A percentile compares a stretch with the other conserved stretches of the same genome.
Conservation (phyloP, 1,140 invertebrate genomes). For the Drosophila nigrodunni region DNA sequence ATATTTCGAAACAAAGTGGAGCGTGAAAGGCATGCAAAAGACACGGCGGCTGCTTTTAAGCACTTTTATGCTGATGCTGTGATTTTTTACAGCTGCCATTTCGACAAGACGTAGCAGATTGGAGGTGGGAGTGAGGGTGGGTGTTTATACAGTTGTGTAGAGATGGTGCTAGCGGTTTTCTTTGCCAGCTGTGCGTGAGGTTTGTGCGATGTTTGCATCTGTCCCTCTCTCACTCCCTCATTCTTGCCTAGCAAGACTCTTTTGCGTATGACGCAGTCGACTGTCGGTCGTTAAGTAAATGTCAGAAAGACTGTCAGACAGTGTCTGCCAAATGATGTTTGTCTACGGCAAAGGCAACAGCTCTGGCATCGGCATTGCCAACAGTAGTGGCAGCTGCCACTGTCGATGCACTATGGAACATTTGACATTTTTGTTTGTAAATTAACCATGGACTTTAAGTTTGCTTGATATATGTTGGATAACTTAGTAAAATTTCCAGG, state of each 20-base stretch:
- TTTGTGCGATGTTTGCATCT: slow-evolving; percentile 58
- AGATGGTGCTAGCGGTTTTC: not conserved
- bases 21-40: slow-evolving; percentile 19
- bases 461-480: no score
- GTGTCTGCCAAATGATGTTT: slow-evolving; percentile 76
- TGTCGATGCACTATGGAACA: not conserved
- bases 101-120: slow-evolving; percentile 1
- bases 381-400: slow-evolving; percentile 36
- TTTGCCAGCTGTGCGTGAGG: slow-evolving; percentile 54
- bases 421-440: no score
- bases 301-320: slow-evolving; percentile 7
- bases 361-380: slow-evolving; percentile 39
- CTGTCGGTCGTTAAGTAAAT: slow-evolving; percentile 70
- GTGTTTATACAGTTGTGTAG: not conserved
- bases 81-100: slow-evolving; percentile 83
- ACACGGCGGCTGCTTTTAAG: slow-evolving; percentile 79
- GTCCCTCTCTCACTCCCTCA: no score
- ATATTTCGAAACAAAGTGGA: slow-evolving; percentile 52
- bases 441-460: no score
- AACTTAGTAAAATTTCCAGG: no score
- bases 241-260: slow-evolving; percentile 32
- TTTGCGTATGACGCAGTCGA: slow-evolving; percentile 42
- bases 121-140: slow-evolving; percentile 4
- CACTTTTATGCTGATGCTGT: slow-evolving; percentile 83
- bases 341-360: slow-evolving; percentile 51